These are phyloP conservation scores for Euthynnus affinis DNA, from an alignment of 2,797 vertebrate genomes.

Conservation along the genomic window DNA sequence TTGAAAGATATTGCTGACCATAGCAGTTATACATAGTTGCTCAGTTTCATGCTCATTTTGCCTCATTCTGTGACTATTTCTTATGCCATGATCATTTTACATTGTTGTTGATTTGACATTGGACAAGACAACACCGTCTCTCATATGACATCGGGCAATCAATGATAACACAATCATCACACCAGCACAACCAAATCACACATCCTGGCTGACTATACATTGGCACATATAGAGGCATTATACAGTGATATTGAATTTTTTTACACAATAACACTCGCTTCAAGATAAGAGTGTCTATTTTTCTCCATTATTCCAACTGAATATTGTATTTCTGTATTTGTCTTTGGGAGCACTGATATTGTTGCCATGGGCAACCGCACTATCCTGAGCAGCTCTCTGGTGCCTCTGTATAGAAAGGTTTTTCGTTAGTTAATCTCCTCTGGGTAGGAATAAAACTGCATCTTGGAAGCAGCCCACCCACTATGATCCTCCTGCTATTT, in stretches of 20 bases:
- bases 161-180: slow-evolving; percentile 10
- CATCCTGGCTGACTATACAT: neutral
- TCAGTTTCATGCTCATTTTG: slow-evolving; percentile 22
- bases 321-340: slow-evolving; percentile 78
- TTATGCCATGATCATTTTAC: neutral
- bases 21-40: slow-evolving; percentile 13
- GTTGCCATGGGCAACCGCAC: slow-evolving; percentile 83
- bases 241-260: slow-evolving; percentile 28
- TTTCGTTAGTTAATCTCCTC: slow-evolving; percentile 79
- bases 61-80: neutral
- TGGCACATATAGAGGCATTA: slow-evolving; percentile 8
- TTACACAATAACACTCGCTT: slow-evolving; percentile 41
- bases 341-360: slow-evolving; percentile 78
- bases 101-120: slow-evolving; percentile 9
- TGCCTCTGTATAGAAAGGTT: slow-evolving; percentile 69
- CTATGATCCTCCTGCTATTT: slow-evolving; percentile 67
- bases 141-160: slow-evolving; percentile 9
- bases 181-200: slow-evolving; percentile 10
- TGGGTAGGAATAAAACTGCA: slow-evolving; percentile 75
- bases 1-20: slow-evolving; percentile 15
- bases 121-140: slow-evolving; percentile 12
- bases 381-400: slow-evolving; percentile 73
- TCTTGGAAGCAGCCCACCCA: slow-evolving; percentile 76
- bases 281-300: slow-evolving; percentile 45
- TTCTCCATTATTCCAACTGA: slow-evolving; percentile 58